Conservation (phyloP, 1,140 invertebrate genomes). For the Drosophila pseudoobscura region DNA sequence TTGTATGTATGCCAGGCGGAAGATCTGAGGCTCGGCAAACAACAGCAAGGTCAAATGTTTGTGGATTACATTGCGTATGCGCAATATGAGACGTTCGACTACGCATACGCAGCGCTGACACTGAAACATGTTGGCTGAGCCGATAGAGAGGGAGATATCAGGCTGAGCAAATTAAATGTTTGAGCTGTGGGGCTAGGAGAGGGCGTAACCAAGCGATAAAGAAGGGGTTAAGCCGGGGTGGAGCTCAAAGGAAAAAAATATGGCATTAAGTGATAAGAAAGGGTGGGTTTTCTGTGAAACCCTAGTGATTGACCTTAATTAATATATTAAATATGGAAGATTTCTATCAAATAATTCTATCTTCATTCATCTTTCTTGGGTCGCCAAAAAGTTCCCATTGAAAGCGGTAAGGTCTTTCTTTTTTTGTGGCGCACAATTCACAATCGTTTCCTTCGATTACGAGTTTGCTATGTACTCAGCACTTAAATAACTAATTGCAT, state of each 20-base stretch:
- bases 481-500: constrained; percentile 46
- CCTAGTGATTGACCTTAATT: too few species aligned
- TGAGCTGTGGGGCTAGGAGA: too few species aligned
- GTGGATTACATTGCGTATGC: constrained; percentile 48
- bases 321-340: too few species aligned
- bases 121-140: background rate
- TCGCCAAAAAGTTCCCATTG: too few species aligned
- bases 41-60: constrained; percentile 37
- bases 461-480: constrained; percentile 31
- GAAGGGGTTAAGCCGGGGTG: too few species aligned
- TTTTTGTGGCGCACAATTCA: constrained; percentile 9
- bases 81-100: constrained; percentile 37
- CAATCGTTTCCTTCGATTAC: constrained; percentile 36
- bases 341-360: too few species aligned
- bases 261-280: too few species aligned
- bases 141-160: background rate
- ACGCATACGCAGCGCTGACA: constrained; percentile 56
- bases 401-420: constrained; percentile 3
- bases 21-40: constrained; percentile 20
- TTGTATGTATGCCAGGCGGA: constrained; percentile 58
- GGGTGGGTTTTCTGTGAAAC: too few species aligned
- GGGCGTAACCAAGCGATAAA: background rate
- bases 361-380: too few species aligned
- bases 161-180: background rate
- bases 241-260: too few species aligned